Conservation (phyloP, 2,797 vertebrate species). For the Tiaroga cobitis region DNA sequence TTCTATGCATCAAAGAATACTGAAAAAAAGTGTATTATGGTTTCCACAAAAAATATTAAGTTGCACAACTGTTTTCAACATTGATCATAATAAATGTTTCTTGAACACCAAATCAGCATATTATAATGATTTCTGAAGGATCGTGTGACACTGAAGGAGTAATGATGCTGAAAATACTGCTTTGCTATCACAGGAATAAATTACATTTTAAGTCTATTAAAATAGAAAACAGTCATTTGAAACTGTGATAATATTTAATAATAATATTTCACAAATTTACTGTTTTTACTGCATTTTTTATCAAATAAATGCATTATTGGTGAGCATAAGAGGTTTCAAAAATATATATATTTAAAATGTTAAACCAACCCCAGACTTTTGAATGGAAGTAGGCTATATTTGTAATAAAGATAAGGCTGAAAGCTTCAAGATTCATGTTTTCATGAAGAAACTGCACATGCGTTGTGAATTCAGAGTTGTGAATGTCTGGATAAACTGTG, state of each 20-base stretch:
- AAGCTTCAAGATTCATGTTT: neutral
- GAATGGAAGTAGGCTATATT: neutral
- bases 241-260: neutral
- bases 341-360: fast-evolving
- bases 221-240: neutral
- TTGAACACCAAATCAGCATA: neutral
- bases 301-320: neutral
- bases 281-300: neutral
- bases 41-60: neutral
- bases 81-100: neutral
- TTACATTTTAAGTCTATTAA: neutral
- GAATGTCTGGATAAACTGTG: neutral
- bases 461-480: neutral
- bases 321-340: neutral
- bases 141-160: neutral
- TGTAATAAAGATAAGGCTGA: neutral
- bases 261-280: neutral
- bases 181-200: neutral
- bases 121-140: neutral
- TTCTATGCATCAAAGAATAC: neutral
- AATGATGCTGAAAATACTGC: neutral
- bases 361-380: neutral
- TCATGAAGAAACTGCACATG: neutral
- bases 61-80: neutral
- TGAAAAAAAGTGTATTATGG: neutral